Evolutionary conservation across 2,113 vertebrate species (phyloP), one percentile per base, ranked within the genome.

Genomic region (Dendrocopos noguchii): DNA sequence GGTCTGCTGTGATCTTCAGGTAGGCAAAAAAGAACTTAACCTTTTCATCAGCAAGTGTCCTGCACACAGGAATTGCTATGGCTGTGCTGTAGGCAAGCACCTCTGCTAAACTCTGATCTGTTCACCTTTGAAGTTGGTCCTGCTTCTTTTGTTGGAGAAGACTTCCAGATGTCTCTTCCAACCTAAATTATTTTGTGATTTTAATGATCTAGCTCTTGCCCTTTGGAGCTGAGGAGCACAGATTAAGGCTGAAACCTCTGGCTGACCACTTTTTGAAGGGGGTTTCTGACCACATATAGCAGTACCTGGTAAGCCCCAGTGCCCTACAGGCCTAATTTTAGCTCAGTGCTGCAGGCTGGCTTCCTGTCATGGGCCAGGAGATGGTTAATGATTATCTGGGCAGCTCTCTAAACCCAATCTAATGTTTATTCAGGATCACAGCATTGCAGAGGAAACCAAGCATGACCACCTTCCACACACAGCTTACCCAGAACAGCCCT

Each of bases 361-460:
- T 93, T 93, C 84, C 83, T 92, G 77, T 90, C 63, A 52, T 31
- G 85, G 95, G 77, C 86, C 92, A 94, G 70, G 83, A 94, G 88
- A 88, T 94, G 93, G 93, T 95, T 95, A 96, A 96, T 94, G 95
- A 96, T 90, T 73, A 80, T 88, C 95, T 93, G 90, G 95, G 95
- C 95, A 94, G 86, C 70, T 76, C 80, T 90, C 95, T 92, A 96
- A 90, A 88, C 28, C 73, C 80, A 92, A 88, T 70, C 88, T 93
- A 88, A 93, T 96, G 94, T 96, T 96, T 96, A 94, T 96, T 96
- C 94, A 95, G 94, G 77, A 88, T 75, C 95, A 85, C 94, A 96
- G 90, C 93, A 95, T 88, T 96, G 95, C 94, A 81, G 96, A 90
- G 88, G 77, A 95, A 94, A 78, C 74, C 92, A 84, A 90, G 93